Evolutionary conservation across 2,113 vertebrate species (phyloP).

Genomic region (Oncorhynchus keta): DNA sequence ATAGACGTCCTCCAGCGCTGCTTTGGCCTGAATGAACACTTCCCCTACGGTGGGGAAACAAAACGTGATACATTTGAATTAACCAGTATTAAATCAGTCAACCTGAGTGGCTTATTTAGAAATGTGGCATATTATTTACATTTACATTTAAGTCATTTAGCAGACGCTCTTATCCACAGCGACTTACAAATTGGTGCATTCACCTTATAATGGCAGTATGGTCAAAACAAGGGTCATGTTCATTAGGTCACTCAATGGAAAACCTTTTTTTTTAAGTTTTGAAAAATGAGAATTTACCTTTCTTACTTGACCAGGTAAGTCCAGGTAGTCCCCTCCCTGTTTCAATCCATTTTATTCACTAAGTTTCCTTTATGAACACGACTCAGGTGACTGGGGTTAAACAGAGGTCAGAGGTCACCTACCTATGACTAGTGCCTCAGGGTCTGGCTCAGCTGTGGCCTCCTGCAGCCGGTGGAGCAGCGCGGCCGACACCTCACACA

Average conservation of each 20-base stretch:
- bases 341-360: too few relatives aligned
- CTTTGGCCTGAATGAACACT: constrained; percentile 90
- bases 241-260: background rate
- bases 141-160: too few relatives aligned
- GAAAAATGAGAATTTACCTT: too few relatives aligned
- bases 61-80: background rate
- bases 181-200: too few relatives aligned
- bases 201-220: too few relatives aligned
- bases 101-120: too few relatives aligned
- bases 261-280: background rate
- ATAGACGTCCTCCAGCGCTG: constrained; percentile 88
- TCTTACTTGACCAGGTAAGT: background rate
- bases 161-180: too few relatives aligned
- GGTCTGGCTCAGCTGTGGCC: constrained; percentile 84
- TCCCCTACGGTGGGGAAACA: constrained; percentile 74
- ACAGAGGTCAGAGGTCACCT: constrained; percentile 35
- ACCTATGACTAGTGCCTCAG: constrained; percentile 87
- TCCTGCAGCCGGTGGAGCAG: constrained; percentile 84
- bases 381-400: background rate
- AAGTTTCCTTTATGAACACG: background rate
- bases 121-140: too few relatives aligned
- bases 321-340: too few relatives aligned
- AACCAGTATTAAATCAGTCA: too few relatives aligned
- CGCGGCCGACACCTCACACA: constrained; percentile 87
- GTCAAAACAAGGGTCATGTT: too few relatives aligned